Conservation (phyloP, 1,140 invertebrate species). For the Asbolus verrucosus region DNA sequence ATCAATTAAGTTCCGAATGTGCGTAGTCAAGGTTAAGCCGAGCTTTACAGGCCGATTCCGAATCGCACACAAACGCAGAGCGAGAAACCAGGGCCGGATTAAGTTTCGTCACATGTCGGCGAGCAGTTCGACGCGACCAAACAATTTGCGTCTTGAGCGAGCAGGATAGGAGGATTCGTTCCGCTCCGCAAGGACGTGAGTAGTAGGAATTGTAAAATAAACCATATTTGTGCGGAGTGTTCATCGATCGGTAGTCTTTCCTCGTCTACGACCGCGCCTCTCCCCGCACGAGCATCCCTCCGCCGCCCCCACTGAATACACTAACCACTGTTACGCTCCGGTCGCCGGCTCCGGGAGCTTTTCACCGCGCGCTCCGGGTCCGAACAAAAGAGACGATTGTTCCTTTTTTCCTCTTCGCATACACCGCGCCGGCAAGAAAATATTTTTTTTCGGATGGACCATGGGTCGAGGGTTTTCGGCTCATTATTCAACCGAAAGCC, state of each 20-base stretch:
- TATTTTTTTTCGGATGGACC: too few relatives aligned
- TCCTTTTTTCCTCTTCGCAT: neutral
- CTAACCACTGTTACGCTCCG: slow-evolving; percentile 47
- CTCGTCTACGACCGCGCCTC: slow-evolving; percentile 40
- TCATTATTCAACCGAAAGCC: too few relatives aligned
- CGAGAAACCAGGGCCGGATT: neutral
- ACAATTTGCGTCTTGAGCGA: slow-evolving; percentile 15
- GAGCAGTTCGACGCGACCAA: neutral
- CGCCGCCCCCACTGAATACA: slow-evolving; percentile 43
- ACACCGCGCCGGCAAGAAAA: too few relatives aligned
- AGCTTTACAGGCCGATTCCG: too few relatives aligned
- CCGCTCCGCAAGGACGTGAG: slow-evolving; percentile 33
- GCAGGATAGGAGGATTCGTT: slow-evolving; percentile 5
- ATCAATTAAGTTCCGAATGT: slow-evolving; percentile 10
- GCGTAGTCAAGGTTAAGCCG: too few relatives aligned
- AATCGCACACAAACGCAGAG: neutral
- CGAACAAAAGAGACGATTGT: slow-evolving; percentile 37
- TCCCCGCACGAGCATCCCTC: slow-evolving; percentile 23
- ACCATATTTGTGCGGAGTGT: slow-evolving; percentile 54
- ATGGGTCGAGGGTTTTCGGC: too few relatives aligned
- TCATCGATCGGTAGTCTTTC: slow-evolving; percentile 54
- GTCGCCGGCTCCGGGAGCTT: slow-evolving; percentile 38
- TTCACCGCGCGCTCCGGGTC: slow-evolving; percentile 15
- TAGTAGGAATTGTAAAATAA: slow-evolving; percentile 51
- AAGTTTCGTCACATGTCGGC: neutral